phyloP scores from a whole-genome alignment of 2,113 vertebrate genomes.

The Amphiprion ocellaris region DNA sequence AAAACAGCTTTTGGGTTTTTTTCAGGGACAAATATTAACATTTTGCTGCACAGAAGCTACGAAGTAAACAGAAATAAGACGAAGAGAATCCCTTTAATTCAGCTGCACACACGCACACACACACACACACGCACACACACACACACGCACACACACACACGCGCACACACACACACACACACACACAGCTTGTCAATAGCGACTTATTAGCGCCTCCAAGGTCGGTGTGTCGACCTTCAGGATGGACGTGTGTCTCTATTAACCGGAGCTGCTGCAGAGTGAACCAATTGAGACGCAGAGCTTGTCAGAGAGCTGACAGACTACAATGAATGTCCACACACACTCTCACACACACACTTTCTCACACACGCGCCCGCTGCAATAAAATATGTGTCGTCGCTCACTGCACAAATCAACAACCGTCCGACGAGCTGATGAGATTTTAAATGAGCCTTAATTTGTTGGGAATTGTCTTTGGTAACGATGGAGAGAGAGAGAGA shows the following conservation, averaged over 20 bases:
- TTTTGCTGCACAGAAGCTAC: neutral
- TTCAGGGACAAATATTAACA: neutral
- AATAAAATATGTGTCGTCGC: slow-evolving; percentile 76
- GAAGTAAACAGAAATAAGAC: neutral
- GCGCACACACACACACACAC: slow-evolving; percentile 48
- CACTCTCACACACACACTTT: neutral
- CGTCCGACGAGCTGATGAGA: slow-evolving; percentile 71
- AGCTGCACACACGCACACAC: slow-evolving; percentile 30
- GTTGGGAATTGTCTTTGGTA: slow-evolving; percentile 74
- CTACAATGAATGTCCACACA: slow-evolving; percentile 52
- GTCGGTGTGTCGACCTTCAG: slow-evolving; percentile 71
- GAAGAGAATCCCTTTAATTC: slow-evolving; percentile 10
- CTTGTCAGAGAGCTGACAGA: slow-evolving; percentile 63
- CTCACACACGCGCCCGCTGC: slow-evolving; percentile 17
- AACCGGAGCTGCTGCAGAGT: slow-evolving; percentile 63
- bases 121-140: slow-evolving; percentile 52
- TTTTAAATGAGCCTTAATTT: slow-evolving; percentile 80
- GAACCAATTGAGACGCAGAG: slow-evolving; percentile 68
- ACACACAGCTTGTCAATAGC: slow-evolving; percentile 49
- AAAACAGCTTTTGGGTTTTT: too few species aligned
- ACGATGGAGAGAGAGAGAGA: slow-evolving; percentile 26
- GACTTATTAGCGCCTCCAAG: slow-evolving; percentile 75
- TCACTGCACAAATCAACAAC: slow-evolving; percentile 72
- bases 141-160: slow-evolving; percentile 32
- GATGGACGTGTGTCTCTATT: slow-evolving; percentile 72